Base-by-base conservation (phyloP, 1,140 invertebrate genomes). In the Microplitis mediator region DNA sequence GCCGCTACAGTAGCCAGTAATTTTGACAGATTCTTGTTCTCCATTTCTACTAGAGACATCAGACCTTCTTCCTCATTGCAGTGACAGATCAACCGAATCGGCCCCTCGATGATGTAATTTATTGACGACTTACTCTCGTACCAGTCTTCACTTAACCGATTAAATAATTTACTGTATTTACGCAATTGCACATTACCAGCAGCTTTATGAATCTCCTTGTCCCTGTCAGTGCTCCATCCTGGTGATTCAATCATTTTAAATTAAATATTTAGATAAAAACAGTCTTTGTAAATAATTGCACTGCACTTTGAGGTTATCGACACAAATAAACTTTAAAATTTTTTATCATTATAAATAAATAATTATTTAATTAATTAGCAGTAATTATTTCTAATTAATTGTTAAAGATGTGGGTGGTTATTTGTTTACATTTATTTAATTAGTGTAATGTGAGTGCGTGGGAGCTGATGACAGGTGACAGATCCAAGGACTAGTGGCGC, bases 21-120 rank as follows among this genome's bases (percentile, higher is more conserved):
- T 87, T 95, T 95, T 67, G 94, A 94, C 70, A 95, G 89, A 16
- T 92, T 87, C 82, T 93, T 93, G 83, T 95, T 95, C 84, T 97
- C 94, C 32, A 93, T 95, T 74, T 93, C 90, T 23, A 94, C 90
- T 51, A 96, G 81, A 74, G 93, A 89, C 34, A 93, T 84, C 52
- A 95, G 80, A 34, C 88, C 87, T 8, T 92, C 89, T 76, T 91
- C 87, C 84, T 95, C 94, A 75, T 86, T 86, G 5, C 90, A 88
- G 89, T 67, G 91, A 88, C 87, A 93, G 87, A 81, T 89, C 56
- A 78, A 82, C 81, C 84, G 88, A 72, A 85, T 87, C 80, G 90
- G 90, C 83, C 77, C 87, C 77, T 87, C 90, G 79, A 82, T 82
- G 76, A 81, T 85, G 78, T 80, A 83, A 78, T 81, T 89, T 78